Evolutionary conservation across 2,888 invertebrate genomes (phyloP), one percentile per base, ranked within the genome.

Genomic region (Pantelozetes paolii): DNA sequence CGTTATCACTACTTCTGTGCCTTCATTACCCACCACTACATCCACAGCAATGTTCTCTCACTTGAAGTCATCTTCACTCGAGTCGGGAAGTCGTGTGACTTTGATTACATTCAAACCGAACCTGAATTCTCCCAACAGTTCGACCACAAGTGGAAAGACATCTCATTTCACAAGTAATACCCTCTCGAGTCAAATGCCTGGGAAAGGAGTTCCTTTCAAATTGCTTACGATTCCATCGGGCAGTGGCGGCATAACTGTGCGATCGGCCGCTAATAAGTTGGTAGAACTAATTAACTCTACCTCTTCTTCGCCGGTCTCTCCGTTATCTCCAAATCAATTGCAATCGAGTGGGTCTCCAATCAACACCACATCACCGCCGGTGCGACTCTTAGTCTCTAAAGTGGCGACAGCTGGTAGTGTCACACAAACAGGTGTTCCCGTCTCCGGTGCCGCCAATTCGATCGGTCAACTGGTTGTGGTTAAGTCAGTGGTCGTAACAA

Each of bases 181-280:
- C 40, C 30, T 59, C 8, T 30, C 59, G 2, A 59, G 32, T 32
- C 30, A 15, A 30, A 76, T 74, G 67, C 74, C 77, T 26, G 72
- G 80, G n/a, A 81, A 81, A 78, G 79, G 81, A 79, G 79, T 81
- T n/a, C 81, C 82, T 8, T 80, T 82, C 64, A 81, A 81, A 72
- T 76, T 82, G 20, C 80, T 82, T 11, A 81, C 80, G 18, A 74
- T 81, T 67, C 81, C 81, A 13, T 79, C 80, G 73, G 79, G 79
- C 64, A 59, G 59, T 32, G 75, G 75, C 32, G 74, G 72, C 42
- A 74, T 76, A 13, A 76, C 76, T 42, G 76, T 76, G 15, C 64
- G 76, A n/a, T 76, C 76, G 36, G 75, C 77, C 20, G 59, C 59
- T 28, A 74, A 74, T 40, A 77, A 76, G 26, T 69, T 74, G 75